These are phyloP conservation scores for Bergia puertoricense DNA, from an alignment of 92 coral and sea anemone species.

Conservation along the genomic window DNA sequence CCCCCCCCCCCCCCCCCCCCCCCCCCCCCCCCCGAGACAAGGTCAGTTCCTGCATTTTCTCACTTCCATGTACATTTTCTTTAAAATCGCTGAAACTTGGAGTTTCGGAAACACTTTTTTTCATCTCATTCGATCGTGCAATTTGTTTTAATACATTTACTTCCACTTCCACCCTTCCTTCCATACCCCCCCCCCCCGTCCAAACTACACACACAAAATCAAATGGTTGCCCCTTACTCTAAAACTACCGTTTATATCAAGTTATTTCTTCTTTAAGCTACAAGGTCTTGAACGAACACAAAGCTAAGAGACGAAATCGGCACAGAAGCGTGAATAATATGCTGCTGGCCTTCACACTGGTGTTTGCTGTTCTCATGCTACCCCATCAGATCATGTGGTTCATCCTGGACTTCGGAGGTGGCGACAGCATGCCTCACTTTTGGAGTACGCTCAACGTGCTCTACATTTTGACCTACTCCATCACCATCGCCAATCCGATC, in stretches of 20 bases:
- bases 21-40: too few relatives aligned
- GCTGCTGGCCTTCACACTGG: conserved; percentile 58
- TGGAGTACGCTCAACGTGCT: conserved; percentile 48
- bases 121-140: too few relatives aligned
- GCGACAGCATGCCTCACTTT: conserved; percentile 56
- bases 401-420: conserved; percentile 57
- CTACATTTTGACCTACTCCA: conserved; percentile 76
- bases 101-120: too few relatives aligned
- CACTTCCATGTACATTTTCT: too few relatives aligned
- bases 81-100: too few relatives aligned
- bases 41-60: too few relatives aligned
- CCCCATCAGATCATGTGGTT: conserved; percentile 84
- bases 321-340: conserved; percentile 64
- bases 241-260: neutral
- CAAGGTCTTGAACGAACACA: conserved; percentile 54
- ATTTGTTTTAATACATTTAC: too few relatives aligned
- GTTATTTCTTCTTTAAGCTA: conserved; percentile 33
- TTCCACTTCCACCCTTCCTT: too few relatives aligned
- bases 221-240: too few relatives aligned
- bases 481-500: conserved; percentile 77
- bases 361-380: conserved; percentile 62
- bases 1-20: too few relatives aligned
- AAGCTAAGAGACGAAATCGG: conserved; percentile 62
- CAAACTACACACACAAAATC: too few relatives aligned
- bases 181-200: too few relatives aligned